Base-by-base conservation (phyloP, 2,888 invertebrate species). In the Caenorhabditis sp. region DNA sequence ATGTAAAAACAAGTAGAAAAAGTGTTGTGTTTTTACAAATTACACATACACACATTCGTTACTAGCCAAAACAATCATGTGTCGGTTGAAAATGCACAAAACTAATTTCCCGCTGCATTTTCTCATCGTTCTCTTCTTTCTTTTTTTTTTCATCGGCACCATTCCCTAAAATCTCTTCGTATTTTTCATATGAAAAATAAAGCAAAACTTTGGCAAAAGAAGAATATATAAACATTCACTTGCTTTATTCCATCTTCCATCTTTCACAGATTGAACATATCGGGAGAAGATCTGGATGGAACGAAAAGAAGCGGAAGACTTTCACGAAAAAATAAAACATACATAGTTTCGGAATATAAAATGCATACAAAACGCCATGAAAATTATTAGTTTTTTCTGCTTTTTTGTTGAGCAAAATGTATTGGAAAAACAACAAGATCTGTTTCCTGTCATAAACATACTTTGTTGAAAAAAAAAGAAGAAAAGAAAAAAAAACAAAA, bases 61-160 rank as follows among this genome's bases (percentile, higher is more conserved):
- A 3, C 43, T 17, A 10, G 14, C 43, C 43, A 43, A 43, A 43
- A 43, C 43, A 43, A 43, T 43, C 43, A 43, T 43, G 43, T 43
- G 43, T 43, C 43, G 43, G 43, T 43, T 43, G 43, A 43, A 43
- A 43, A 43, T 43, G 43, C 43, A 43, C 43, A 43, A 43, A 43
- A 43, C 43, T 43, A 43, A 43, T 43, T 43, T 43, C 43, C 43
- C 43, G 43, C 43, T 17, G 43, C 12, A 43, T 43, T 43, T 43
- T 43, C 43, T 17, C 43, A 43, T 43, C 43, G 14, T 17, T 43
- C 43, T 43, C 17, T 43, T 43, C 17, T 17, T 43, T 43, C 17
- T 43, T 43, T 43, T 17, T 43, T 14, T 43, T 17, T 43, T 21
- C 31, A 31, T 31, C 31, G 31, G 31, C 31, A 31, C 43, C 52